Conservation (phyloP, 2,888 invertebrate genomes). For the Formica aserva region DNA sequence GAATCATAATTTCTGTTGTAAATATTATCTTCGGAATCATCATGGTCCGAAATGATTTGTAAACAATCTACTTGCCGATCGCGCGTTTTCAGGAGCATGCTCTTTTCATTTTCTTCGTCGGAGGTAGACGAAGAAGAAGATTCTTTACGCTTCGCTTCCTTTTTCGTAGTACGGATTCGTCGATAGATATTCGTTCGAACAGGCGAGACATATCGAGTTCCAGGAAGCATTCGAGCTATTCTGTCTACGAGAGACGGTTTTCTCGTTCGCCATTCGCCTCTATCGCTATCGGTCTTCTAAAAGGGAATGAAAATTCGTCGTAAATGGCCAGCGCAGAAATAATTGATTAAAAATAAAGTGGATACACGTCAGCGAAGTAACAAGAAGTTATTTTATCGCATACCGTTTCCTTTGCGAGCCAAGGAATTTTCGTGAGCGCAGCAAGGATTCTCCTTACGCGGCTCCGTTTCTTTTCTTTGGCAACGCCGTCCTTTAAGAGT, state of each 20-base stretch:
- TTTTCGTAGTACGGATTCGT: slow-evolving; percentile 30
- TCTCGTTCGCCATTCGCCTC: slow-evolving; percentile 43
- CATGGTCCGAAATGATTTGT: slow-evolving; percentile 33
- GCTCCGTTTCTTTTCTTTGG: slow-evolving; percentile 64
- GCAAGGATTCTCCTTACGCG: slow-evolving; percentile 74
- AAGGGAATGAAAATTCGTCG: slow-evolving; percentile 25
- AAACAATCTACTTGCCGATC: slow-evolving; percentile 48
- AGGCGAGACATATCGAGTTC: slow-evolving; percentile 44
- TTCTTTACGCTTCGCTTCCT: slow-evolving; percentile 16
- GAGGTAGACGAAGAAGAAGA: slow-evolving; percentile 64
- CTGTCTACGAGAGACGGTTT: slow-evolving; percentile 71
- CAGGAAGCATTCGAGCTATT: slow-evolving; percentile 71
- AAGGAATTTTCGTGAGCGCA: slow-evolving; percentile 74
- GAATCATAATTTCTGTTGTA: slow-evolving; percentile 72
- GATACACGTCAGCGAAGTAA: not conserved
- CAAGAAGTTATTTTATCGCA: slow-evolving; percentile 24
- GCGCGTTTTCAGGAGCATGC: slow-evolving; percentile 36
- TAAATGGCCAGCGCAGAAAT: slow-evolving; percentile 13
- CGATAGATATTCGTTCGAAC: slow-evolving; percentile 32
- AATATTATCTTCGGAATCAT: slow-evolving; percentile 65
- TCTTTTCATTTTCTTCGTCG: slow-evolving; percentile 38
- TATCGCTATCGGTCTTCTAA: slow-evolving; percentile 40
- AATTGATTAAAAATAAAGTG: slow-evolving; percentile 32
- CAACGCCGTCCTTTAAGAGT: slow-evolving; percentile 61
- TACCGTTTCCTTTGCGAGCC: slow-evolving; percentile 72